phyloP scores from a whole-genome alignment of 2,113 vertebrate species.

The Meriones unguiculatus region DNA sequence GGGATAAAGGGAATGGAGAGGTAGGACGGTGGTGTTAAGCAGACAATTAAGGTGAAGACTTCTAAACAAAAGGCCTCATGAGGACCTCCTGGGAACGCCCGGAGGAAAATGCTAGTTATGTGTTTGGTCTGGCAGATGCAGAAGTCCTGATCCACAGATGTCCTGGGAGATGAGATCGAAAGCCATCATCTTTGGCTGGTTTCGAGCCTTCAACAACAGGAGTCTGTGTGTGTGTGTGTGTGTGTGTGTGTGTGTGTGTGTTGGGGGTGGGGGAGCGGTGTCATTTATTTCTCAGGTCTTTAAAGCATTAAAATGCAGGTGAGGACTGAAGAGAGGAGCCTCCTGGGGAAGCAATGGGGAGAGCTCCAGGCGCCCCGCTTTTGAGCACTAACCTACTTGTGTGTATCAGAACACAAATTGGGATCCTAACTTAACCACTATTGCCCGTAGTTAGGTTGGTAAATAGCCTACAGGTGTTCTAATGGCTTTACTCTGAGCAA shows the following conservation, averaged over 20 bases:
- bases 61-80: neutral
- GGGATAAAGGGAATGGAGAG: neutral
- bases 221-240: too few species aligned
- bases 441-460: neutral
- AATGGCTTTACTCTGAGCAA: neutral
- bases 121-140: neutral
- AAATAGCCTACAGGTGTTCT: neutral
- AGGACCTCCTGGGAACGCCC: conserved; percentile 17
- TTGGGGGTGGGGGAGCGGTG: neutral
- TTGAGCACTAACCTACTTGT: neutral
- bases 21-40: neutral
- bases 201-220: neutral
- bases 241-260: too few species aligned
- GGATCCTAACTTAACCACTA: neutral
- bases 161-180: neutral
- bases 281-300: neutral
- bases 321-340: neutral
- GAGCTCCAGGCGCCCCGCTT: neutral
- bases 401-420: neutral
- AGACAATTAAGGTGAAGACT: neutral
- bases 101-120: neutral
- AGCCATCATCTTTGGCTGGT: neutral
- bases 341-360: neutral
- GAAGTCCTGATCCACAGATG: neutral
- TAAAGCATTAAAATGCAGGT: neutral